These are phyloP conservation scores for Embiotoca jacksoni DNA, from an alignment of 2,113 vertebrate species.

Conservation along the genomic window DNA sequence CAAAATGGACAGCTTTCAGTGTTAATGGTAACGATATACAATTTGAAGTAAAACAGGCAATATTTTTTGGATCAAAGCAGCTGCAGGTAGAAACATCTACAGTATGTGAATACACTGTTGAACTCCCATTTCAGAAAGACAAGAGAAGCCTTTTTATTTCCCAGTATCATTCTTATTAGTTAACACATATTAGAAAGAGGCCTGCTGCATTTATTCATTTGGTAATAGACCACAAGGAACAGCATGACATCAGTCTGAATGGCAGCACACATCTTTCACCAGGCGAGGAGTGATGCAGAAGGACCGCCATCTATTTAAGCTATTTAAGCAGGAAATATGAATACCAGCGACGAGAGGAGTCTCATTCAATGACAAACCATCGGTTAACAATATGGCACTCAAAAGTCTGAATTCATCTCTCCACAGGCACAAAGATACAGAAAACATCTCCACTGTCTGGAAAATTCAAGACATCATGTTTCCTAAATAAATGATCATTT, in stretches of 20 bases:
- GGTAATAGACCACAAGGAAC: constrained; percentile 22
- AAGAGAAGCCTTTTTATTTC: constrained; percentile 13
- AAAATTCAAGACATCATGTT: constrained; percentile 8
- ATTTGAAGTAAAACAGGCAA: no score
- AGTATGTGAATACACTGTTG: neutral
- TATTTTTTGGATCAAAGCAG: no score
- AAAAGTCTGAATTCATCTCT: constrained; percentile 51
- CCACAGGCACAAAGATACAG: constrained; percentile 38
- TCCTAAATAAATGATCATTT: constrained; percentile 40
- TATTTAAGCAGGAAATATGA: constrained; percentile 56
- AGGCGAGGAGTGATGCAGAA: constrained; percentile 37
- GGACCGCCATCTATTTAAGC: constrained; percentile 29
- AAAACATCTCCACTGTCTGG: constrained; percentile 12
- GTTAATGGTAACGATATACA: no score
- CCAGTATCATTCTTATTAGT: constrained; percentile 47
- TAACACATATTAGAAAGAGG: constrained; percentile 38
- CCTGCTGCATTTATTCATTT: constrained; percentile 33
- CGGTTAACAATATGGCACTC: constrained; percentile 56
- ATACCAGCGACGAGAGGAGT: constrained; percentile 38
- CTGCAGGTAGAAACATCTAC: no score
- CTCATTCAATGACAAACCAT: constrained; percentile 50
- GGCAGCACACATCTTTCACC: constrained; percentile 55
- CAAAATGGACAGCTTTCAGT: no score
- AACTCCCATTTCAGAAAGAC: constrained; percentile 16
- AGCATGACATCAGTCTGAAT: constrained; percentile 33